Evolutionary conservation across 2,113 vertebrate genomes (phyloP).

Genomic region (Labeo rohita): DNA sequence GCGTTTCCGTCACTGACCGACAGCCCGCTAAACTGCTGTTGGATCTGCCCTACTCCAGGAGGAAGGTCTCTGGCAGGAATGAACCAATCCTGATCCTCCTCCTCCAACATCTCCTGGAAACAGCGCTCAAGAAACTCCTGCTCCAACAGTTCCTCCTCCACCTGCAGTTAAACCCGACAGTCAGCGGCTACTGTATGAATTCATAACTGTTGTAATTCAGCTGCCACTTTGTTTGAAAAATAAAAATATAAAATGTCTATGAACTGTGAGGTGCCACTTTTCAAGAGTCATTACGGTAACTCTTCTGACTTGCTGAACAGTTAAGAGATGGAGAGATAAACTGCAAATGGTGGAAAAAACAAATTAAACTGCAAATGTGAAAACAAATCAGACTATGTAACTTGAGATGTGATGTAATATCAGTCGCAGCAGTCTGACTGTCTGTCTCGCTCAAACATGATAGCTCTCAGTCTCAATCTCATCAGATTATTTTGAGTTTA

Average conservation of each 20-base stretch:
- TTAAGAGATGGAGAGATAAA: background rate
- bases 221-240: background rate
- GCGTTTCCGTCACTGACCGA: slow-evolving; percentile 79
- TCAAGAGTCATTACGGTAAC: background rate
- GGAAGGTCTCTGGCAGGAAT: slow-evolving; percentile 93
- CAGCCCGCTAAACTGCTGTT: slow-evolving; percentile 92
- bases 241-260: background rate
- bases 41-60: slow-evolving; percentile 87
- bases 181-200: background rate
- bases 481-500: background rate
- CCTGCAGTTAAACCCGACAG: slow-evolving; percentile 70
- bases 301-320: background rate
- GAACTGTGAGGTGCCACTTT: background rate
- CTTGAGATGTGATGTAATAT: background rate
- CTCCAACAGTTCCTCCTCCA: slow-evolving; percentile 95
- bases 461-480: background rate
- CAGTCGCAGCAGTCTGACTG: background rate
- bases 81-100: slow-evolving; percentile 98
- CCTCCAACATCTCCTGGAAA: slow-evolving; percentile 98
- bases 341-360: background rate
- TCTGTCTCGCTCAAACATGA: background rate
- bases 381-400: background rate
- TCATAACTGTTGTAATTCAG: background rate
- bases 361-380: slow-evolving; percentile 6
- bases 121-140: slow-evolving; percentile 97